Evolutionary conservation across 2,113 vertebrate genomes (phyloP).

Genomic region (Phodopus roborovskii): DNA sequence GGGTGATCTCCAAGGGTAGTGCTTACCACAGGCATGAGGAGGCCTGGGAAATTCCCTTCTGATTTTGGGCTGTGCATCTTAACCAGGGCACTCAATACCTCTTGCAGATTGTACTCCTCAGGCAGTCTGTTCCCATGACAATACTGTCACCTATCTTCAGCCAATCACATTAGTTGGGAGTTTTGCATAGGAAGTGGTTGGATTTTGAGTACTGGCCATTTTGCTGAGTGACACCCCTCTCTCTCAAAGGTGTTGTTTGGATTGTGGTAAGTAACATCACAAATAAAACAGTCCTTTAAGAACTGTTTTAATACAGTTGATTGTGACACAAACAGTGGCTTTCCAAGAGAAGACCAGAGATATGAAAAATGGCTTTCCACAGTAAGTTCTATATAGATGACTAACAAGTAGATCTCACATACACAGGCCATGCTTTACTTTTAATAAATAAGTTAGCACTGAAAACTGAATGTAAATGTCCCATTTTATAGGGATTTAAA

Average conservation of each 20-base stretch:
- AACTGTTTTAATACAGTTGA: neutral
- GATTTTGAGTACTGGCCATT: too few relatives aligned
- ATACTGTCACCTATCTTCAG: neutral
- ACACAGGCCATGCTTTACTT: neutral
- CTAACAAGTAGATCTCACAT: neutral
- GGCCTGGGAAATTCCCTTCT: neutral
- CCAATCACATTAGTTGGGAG: neutral
- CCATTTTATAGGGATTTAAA: neutral
- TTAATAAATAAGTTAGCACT: neutral
- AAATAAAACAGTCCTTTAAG: neutral
- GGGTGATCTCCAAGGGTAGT: neutral
- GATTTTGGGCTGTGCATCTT: neutral
- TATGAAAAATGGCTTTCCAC: neutral
- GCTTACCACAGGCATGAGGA: neutral
- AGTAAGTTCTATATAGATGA: neutral
- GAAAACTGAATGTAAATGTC: neutral
- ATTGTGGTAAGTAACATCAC: neutral
- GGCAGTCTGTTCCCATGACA: fast-evolving
- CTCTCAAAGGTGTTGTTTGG: neutral
- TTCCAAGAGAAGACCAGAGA: neutral
- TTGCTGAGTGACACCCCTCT: neutral
- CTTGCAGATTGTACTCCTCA: too few relatives aligned
- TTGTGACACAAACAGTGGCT: neutral
- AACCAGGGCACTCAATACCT: neutral
- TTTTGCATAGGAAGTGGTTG: neutral